Conservation (phyloP, 2,113 vertebrate species). For the Heptranchias perlo region DNA sequence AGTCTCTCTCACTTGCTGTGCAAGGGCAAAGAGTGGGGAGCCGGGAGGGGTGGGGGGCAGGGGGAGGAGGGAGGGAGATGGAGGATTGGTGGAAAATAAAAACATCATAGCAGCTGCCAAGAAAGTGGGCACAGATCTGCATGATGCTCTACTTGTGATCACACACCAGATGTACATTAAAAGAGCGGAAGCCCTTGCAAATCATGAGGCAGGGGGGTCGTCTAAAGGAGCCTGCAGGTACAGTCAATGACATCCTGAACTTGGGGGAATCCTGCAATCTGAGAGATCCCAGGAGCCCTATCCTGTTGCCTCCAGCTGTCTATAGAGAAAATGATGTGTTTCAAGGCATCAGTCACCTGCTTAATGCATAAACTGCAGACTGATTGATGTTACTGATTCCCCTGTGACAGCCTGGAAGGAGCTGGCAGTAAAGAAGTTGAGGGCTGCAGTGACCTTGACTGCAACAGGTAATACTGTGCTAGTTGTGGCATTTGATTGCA, state of each 20-base stretch:
- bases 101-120: neutral
- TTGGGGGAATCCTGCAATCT: neutral
- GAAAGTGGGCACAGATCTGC: neutral
- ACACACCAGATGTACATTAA: neutral
- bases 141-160: neutral
- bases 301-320: neutral
- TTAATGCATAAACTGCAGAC: neutral
- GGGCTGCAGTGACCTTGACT: neutral
- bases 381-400: neutral
- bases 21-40: neutral
- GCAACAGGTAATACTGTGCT: neutral
- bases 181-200: neutral
- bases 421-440: neutral
- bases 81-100: neutral
- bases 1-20: neutral
- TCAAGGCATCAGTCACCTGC: neutral
- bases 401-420: neutral
- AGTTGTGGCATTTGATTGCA: too few relatives aligned
- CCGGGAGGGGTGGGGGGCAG: neutral
- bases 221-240: neutral
- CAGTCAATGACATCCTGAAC: neutral
- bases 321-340: neutral
- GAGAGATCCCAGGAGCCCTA: neutral
- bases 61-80: neutral
- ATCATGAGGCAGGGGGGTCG: neutral